Percentiles rank a stretch among this genome's conserved stretches.
Evolutionary conservation across 2,797 vertebrate genomes (phyloP).

Genomic region (Podarcis siculus): DNA sequence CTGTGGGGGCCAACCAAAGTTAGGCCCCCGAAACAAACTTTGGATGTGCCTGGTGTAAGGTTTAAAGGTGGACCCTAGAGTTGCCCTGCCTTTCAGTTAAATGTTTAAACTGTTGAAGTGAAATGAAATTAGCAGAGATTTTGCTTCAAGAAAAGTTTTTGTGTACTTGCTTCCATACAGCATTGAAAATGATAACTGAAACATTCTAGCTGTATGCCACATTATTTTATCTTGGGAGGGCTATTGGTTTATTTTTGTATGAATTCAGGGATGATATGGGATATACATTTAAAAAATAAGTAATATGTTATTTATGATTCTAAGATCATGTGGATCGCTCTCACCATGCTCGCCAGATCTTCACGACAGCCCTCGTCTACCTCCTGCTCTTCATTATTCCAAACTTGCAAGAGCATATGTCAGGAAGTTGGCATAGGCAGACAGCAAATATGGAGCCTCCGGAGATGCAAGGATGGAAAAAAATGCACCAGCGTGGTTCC

Average conservation of each 20-base stretch:
- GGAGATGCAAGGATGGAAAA: neutral
- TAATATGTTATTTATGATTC: neutral
- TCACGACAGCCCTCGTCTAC: accelerated
- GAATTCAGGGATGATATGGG: neutral
- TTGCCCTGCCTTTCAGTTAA: neutral
- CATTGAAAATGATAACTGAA: neutral
- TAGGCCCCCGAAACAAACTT: no score
- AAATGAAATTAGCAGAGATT: neutral
- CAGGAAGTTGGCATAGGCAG: accelerated
- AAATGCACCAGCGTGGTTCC: neutral
- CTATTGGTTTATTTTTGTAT: neutral
- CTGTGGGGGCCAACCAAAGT: no score
- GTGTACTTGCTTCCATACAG: neutral
- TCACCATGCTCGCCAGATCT: neutral
- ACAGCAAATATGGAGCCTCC: accelerated
- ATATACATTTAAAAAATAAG: neutral
- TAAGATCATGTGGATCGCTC: constrained; percentile 33
- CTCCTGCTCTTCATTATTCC: accelerated
- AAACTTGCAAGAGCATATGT: accelerated
- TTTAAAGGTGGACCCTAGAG: neutral
- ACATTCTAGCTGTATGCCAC: neutral
- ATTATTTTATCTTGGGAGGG: neutral
- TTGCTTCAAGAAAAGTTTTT: neutral
- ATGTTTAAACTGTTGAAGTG: neutral
- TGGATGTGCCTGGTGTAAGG: neutral